These are phyloP conservation scores for Ornithoptera priamus DNA, from an alignment of 2,888 invertebrate genomes.

Conservation along the genomic window DNA sequence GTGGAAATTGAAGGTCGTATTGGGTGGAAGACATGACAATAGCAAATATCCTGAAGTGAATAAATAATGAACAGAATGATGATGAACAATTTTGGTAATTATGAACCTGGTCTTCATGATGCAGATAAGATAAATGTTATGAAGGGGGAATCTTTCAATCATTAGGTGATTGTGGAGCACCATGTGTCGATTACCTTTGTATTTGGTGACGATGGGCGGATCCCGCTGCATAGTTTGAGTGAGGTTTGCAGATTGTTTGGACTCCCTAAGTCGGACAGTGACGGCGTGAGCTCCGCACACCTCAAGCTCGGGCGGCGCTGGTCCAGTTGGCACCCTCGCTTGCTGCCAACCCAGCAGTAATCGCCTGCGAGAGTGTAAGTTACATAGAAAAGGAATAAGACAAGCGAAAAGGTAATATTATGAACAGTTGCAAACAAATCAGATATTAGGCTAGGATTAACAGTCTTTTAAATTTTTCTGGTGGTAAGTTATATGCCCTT, in stretches of 20 bases:
- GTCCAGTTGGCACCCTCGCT: constrained; percentile 89
- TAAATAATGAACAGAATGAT: too few relatives aligned
- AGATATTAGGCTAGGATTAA: too few relatives aligned
- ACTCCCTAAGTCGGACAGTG: constrained; percentile 80
- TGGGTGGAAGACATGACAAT: too few relatives aligned
- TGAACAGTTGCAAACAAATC: too few relatives aligned
- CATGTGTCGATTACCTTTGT: constrained; percentile 83
- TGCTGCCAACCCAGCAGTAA: constrained; percentile 94
- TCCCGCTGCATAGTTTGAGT: constrained; percentile 87
- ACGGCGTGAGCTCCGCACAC: constrained; percentile 87
- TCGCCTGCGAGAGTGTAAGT: constrained; percentile 49
- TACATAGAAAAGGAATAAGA: neutral
- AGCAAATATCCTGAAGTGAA: too few relatives aligned
- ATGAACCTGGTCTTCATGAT: too few relatives aligned
- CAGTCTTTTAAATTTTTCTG: too few relatives aligned
- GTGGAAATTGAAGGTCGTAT: too few relatives aligned
- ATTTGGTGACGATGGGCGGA: constrained; percentile 92
- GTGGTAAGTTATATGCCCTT: too few relatives aligned
- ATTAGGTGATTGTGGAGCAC: neutral
- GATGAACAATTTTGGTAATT: too few relatives aligned
- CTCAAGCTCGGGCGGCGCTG: constrained; percentile 88
- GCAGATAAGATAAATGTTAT: neutral
- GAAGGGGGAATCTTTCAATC: neutral
- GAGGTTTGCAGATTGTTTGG: constrained; percentile 62
- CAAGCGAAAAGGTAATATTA: too few relatives aligned